Percentiles rank a stretch among this genome's conserved stretches.
Evolutionary conservation across 2,888 invertebrate species (phyloP).

Genomic region (Eugnorisma glareosa): DNA sequence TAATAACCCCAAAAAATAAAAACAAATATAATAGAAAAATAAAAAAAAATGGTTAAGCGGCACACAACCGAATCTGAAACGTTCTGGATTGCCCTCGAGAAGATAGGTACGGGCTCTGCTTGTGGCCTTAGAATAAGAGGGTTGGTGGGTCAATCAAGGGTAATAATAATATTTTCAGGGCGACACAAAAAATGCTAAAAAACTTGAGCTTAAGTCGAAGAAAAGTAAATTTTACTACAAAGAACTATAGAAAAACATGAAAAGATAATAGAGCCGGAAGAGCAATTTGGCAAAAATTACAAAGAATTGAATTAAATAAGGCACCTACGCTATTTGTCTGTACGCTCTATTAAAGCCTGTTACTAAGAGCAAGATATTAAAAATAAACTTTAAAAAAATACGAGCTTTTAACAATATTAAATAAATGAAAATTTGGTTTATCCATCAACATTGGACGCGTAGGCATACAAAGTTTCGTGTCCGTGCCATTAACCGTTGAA

Average conservation of each 20-base stretch:
- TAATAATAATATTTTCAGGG: background rate
- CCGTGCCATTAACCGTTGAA: too few species aligned
- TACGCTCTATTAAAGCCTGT: background rate
- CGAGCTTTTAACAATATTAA: too few species aligned
- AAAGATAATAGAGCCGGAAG: background rate
- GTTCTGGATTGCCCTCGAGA: conserved; percentile 88
- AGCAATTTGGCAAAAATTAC: background rate
- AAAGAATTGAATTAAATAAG: background rate
- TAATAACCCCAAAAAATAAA: conserved; percentile 80
- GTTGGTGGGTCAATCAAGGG: background rate
- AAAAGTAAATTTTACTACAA: too few species aligned
- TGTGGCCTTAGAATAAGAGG: conserved; percentile 74
- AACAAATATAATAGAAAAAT: conserved; percentile 71
- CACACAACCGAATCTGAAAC: conserved; percentile 86
- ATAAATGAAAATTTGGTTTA: too few species aligned
- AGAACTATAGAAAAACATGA: too few species aligned
- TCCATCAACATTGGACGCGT: too few species aligned
- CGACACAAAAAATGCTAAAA: background rate
- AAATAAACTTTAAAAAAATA: too few species aligned
- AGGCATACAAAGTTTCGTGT: too few species aligned
- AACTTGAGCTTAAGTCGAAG: too few species aligned
- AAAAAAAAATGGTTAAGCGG: conserved; percentile 84
- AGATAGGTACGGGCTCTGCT: conserved; percentile 78
- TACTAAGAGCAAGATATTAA: background rate
- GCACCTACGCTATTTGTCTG: background rate